phyloP scores from a whole-genome alignment of 2,797 vertebrate genomes.

The Macrochelys suwanniensis region DNA sequence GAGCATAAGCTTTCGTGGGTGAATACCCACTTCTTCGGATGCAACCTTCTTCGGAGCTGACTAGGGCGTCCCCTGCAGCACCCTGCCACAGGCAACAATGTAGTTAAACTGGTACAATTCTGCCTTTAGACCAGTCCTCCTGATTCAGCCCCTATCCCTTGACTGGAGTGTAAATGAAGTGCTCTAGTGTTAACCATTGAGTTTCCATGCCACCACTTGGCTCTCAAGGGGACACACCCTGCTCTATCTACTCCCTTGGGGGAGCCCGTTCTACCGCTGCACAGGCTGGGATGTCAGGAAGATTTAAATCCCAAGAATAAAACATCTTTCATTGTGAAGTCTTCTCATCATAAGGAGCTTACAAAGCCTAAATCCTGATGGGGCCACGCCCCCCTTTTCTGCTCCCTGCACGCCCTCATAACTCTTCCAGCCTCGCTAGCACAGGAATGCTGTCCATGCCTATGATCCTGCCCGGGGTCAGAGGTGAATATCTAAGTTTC shows the following conservation, averaged over 20 bases:
- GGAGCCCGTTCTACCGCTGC: slow-evolving; percentile 36
- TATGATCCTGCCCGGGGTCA: slow-evolving; percentile 64
- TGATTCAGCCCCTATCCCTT: slow-evolving; percentile 29
- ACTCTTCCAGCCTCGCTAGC: slow-evolving; percentile 70
- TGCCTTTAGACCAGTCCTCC: slow-evolving; percentile 40
- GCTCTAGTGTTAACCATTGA: slow-evolving; percentile 40
- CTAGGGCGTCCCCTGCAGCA: no score
- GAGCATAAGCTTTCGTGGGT: no score
- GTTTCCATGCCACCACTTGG: slow-evolving; percentile 27
- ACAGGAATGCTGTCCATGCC: slow-evolving; percentile 71
- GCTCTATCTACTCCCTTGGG: slow-evolving; percentile 54
- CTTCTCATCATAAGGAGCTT: slow-evolving; percentile 73
- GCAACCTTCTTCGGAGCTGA: no score
- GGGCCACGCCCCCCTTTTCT: slow-evolving; percentile 50
- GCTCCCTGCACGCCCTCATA: slow-evolving; percentile 42
- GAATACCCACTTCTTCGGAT: no score
- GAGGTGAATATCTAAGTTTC: slow-evolving; percentile 62
- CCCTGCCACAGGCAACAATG: neutral
- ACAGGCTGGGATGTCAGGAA: slow-evolving; percentile 61
- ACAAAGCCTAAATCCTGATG: slow-evolving; percentile 66
- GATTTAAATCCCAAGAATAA: slow-evolving; percentile 59
- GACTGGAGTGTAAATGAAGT: slow-evolving; percentile 40
- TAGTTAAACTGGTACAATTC: slow-evolving; percentile 41
- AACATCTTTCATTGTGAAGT: slow-evolving; percentile 61
- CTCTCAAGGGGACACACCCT: slow-evolving; percentile 43